phyloP scores from a whole-genome alignment of 2,888 invertebrate genomes.

The Sialis lutaria region DNA sequence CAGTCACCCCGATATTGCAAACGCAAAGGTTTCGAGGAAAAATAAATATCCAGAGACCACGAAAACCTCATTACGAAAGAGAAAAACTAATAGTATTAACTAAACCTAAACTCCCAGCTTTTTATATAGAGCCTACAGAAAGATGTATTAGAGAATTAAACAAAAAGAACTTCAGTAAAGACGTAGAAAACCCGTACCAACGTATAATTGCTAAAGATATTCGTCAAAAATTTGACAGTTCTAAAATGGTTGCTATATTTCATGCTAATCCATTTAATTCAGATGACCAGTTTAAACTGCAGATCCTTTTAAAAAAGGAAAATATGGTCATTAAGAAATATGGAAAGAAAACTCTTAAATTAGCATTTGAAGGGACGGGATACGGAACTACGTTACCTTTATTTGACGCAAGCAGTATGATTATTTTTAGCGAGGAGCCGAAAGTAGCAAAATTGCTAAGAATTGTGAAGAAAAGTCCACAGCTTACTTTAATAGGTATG shows the following conservation, averaged over 20 bases:
- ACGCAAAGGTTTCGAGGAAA: constrained; percentile 53
- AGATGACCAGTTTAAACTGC: constrained; percentile 45
- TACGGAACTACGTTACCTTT: constrained; percentile 49
- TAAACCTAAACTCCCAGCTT: constrained; percentile 39
- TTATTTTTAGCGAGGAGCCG: constrained; percentile 52
- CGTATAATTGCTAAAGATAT: constrained; percentile 54
- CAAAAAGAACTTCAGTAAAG: constrained; percentile 14
- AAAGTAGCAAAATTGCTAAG: constrained; percentile 42
- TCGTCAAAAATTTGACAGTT: constrained; percentile 47
- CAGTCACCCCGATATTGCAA: constrained; percentile 16
- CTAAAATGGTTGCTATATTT: constrained; percentile 51
- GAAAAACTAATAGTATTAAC: constrained; percentile 46
- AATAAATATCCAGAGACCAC: constrained; percentile 61
- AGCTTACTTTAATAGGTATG: constrained; percentile 51
- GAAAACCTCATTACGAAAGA: constrained; percentile 48
- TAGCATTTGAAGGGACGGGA: constrained; percentile 47
- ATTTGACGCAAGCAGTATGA: constrained; percentile 42
- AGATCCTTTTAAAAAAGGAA: constrained; percentile 40
- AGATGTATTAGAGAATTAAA: constrained; percentile 30
- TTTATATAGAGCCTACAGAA: constrained; percentile 28
- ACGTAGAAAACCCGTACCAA: constrained; percentile 50
- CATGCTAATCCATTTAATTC: constrained; percentile 54
- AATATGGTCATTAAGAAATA: constrained; percentile 53
- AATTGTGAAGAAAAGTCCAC: constrained; percentile 50
- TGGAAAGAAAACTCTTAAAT: constrained; percentile 41